These are phyloP conservation scores for Pollenia labialis DNA, from an alignment of 2,888 invertebrate species.

Conservation along the genomic window DNA sequence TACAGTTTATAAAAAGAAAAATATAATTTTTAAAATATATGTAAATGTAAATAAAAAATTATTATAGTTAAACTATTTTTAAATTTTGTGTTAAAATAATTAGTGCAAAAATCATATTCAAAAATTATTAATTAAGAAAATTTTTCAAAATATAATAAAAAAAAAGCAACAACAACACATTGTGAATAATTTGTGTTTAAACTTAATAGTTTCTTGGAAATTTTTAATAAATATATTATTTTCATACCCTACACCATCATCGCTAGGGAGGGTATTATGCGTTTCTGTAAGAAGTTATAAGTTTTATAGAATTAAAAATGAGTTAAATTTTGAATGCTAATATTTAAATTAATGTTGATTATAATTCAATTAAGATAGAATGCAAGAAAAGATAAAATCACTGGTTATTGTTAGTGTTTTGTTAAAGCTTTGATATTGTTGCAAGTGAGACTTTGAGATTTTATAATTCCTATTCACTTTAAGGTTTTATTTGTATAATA, in stretches of 20 bases:
- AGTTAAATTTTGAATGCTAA: background rate
- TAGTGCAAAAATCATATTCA: background rate
- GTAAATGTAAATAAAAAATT: background rate
- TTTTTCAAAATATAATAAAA: background rate
- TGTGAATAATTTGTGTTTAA: background rate
- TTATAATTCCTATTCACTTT: no score
- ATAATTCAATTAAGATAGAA: no score
- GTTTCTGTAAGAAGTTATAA: no score
- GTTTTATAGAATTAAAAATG: background rate
- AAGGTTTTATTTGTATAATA: no score
- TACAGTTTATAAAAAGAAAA: background rate
- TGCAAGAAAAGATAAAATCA: no score
- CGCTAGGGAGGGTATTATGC: no score
- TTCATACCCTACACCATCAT: no score
- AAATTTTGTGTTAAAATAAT: conserved; percentile 12
- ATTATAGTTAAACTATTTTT: conserved; percentile 15
- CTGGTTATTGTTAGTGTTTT: no score
- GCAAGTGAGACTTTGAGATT: no score
- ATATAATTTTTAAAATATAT: background rate
- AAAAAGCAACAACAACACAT: background rate
- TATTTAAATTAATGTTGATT: background rate
- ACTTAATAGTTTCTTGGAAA: conserved; percentile 11
- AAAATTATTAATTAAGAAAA: background rate
- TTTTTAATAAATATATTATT: background rate
- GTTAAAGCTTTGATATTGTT: no score